Base-by-base conservation (phyloP, 1,140 invertebrate genomes). In the Diachasmimorpha longicaudata region DNA sequence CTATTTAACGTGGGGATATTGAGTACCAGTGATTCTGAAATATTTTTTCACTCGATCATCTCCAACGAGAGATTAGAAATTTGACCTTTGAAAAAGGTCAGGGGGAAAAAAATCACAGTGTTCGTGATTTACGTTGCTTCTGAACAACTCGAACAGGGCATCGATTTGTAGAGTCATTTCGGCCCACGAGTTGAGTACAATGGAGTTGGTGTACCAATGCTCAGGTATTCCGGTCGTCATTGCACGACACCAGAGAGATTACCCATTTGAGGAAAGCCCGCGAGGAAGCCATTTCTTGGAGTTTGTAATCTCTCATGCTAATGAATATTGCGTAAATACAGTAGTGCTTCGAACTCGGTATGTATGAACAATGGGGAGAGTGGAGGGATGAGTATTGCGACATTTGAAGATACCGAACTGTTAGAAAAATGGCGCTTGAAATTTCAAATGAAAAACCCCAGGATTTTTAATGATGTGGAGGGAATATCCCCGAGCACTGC, bases 141-240 rank as follows among this genome's bases (percentile, higher is more conserved):
- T 63, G 58, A 63, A 25, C 19, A 63, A 31, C 58, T 42, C 39
- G 58, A 63, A 63, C 23, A 23, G 21, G 21, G 4, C 13, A 25
- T 63, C 21, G 58, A 63, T 63, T 63, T 25, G 23, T 63, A 13
- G 13, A 63, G 58, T 52, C 48, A 63, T 31, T 63, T 63, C 58
- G 23, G 23, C 58, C 58, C 58, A 63, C 58, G 58, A 63, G 14
- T 25, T 14, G 23, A 25, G 58, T 16, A 63, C 58, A 63, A 63
- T 63, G 58, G 11, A 55, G 39, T 19, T 52, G 46, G 46, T 75
- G 68, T 75, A 68, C 69, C 74, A 75, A 70, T 68, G 70, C 74
- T 75, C 70, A 63, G 68, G 74, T 75, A 75, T 75, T 75, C 52
- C 67, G 21, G 44, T 70, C 67, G 67, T 67, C 48, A 70, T 70